phyloP scores from a whole-genome alignment of 2,888 invertebrate genomes.

The Caradrina clavipalpis region DNA sequence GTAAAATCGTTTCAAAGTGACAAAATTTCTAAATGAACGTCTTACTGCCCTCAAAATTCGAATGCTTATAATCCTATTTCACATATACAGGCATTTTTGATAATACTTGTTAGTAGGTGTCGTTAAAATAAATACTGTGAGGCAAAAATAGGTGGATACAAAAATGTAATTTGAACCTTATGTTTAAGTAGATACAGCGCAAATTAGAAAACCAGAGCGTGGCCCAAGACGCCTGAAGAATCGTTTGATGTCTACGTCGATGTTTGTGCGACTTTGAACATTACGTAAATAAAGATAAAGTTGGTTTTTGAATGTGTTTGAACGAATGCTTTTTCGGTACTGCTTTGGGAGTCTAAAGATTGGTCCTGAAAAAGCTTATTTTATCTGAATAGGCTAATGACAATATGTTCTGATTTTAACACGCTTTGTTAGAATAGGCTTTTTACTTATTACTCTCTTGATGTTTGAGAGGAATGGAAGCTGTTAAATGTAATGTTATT shows the following conservation, averaged over 20 bases:
- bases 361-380: conserved; percentile 12
- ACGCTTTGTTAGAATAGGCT: conserved; percentile 14
- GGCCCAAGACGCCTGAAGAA: not conserved
- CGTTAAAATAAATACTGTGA: conserved; percentile 15
- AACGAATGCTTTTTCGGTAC: not conserved
- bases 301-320: not conserved
- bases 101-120: not conserved
- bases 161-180: not conserved
- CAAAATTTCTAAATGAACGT: not conserved
- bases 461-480: conserved; percentile 1
- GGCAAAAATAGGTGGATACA: not conserved
- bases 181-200: not conserved
- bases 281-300: not conserved
- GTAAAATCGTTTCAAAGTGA: not conserved
- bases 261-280: not conserved
- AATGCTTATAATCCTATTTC: conserved; percentile 11
- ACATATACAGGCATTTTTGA: not conserved
- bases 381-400: conserved; percentile 24
- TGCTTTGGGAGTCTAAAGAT: not conserved
- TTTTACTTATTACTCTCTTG: conserved; percentile 11
- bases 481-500: conserved; percentile 1
- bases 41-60: not conserved
- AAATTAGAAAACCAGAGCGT: not conserved
- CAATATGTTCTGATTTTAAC: conserved; percentile 23
- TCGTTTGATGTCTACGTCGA: not conserved